Conservation (phyloP, 2,888 invertebrate species). For the Pterobdella sp. region DNA sequence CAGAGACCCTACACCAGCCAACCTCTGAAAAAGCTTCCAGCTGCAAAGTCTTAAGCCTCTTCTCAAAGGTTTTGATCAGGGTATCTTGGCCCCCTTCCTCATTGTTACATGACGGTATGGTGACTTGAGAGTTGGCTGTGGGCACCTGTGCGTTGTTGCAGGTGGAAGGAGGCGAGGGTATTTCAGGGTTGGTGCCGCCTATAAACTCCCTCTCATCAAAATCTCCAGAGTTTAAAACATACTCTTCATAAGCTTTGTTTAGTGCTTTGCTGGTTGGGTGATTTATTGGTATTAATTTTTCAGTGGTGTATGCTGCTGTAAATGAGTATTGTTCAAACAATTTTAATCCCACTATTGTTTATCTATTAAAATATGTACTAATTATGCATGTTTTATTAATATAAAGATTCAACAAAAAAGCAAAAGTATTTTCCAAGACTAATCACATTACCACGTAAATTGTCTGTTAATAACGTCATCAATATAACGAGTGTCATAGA, state of each 20-base stretch:
- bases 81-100: background rate
- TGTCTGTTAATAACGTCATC: background rate
- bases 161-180: constrained; percentile 53
- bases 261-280: constrained; percentile 35
- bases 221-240: constrained; percentile 80
- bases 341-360: too few species aligned
- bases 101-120: background rate
- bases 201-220: constrained; percentile 93
- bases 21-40: constrained; percentile 6
- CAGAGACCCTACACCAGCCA: too few species aligned
- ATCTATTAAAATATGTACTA: too few species aligned
- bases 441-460: background rate
- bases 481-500: background rate
- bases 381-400: too few species aligned
- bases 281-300: background rate
- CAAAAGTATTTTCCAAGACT: too few species aligned
- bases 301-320: too few species aligned
- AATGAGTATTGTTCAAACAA: too few species aligned
- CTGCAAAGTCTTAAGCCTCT: background rate
- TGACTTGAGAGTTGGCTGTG: background rate
- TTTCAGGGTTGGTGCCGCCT: constrained; percentile 61
- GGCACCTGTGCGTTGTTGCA: background rate
- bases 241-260: constrained; percentile 66
- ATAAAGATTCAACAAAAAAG: too few species aligned
- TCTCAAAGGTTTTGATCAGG: background rate